A percentile compares a stretch with the other conserved stretches of the same genome.
Conservation (phyloP, 2,113 vertebrate genomes). For the Cyrtonyx montezumae region DNA sequence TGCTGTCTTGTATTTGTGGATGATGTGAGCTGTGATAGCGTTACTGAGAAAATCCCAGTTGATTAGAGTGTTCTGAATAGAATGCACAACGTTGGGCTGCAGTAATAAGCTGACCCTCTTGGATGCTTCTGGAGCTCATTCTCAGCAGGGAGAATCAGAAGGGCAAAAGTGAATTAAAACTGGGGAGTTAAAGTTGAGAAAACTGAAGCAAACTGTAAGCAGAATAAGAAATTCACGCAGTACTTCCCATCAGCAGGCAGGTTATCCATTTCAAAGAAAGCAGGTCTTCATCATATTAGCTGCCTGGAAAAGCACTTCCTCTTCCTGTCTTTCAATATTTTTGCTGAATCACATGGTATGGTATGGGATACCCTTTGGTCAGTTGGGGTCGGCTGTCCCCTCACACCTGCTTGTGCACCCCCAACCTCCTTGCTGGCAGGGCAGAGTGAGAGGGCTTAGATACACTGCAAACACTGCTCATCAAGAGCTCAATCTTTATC, state of each 20-base stretch:
- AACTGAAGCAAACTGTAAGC: not conserved
- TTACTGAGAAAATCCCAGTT: not conserved
- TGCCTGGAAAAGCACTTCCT: not conserved
- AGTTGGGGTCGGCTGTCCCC: not conserved
- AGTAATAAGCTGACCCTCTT: not conserved
- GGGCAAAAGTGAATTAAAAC: not conserved
- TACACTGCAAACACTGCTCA: not conserved
- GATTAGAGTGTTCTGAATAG: not conserved
- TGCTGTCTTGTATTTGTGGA: not conserved
- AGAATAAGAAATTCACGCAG: not conserved
- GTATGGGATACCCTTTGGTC: not conserved
- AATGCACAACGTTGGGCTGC: not conserved
- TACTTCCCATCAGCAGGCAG: not conserved
- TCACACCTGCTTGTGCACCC: not conserved
- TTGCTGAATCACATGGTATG: accelerated
- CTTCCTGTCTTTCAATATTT: not conserved
- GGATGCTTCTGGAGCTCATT: not conserved
- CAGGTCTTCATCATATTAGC: not conserved
- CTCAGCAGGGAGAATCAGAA: not conserved
- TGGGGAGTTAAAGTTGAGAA: not conserved
- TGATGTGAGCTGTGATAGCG: not conserved
- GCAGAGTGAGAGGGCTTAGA: not conserved
- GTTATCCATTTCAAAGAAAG: not conserved
- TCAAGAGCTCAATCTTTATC: not conserved
- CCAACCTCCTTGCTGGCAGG: not conserved